These are phyloP conservation scores for Clostera curtula DNA, from an alignment of 2,888 invertebrate species.

Conservation along the genomic window DNA sequence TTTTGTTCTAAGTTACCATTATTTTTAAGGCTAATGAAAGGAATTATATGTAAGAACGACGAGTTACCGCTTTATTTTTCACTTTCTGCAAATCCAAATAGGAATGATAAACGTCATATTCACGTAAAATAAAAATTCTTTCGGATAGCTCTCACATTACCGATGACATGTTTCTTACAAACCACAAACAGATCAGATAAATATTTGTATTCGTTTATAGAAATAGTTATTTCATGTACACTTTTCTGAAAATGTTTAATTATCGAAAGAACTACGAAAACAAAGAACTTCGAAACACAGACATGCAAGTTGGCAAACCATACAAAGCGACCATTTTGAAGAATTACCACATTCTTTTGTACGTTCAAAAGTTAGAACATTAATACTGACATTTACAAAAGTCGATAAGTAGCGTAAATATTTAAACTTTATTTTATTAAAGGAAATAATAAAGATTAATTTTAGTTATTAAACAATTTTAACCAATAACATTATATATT, in stretches of 20 bases:
- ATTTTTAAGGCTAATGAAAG: constrained; percentile 16
- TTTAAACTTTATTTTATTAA: too few relatives aligned
- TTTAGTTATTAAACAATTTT: too few relatives aligned
- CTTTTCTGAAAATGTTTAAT: constrained; percentile 34
- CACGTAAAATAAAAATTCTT: constrained; percentile 59
- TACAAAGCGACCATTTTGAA: constrained; percentile 83
- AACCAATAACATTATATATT: too few relatives aligned
- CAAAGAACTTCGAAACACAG: constrained; percentile 72
- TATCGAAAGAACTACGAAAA: constrained; percentile 56
- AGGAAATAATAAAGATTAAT: too few relatives aligned
- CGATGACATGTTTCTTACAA: constrained; percentile 66
- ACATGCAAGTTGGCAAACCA: constrained; percentile 77
- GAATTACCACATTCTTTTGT: constrained; percentile 82
- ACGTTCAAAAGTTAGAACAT: constrained; percentile 20
- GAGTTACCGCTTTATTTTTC: constrained; percentile 51
- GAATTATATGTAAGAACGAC: constrained; percentile 16
- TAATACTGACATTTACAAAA: constrained; percentile 40
- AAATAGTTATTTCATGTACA: constrained; percentile 29
- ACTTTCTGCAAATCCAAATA: constrained; percentile 45
- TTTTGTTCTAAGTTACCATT: constrained; percentile 39
- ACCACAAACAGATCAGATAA: constrained; percentile 36
- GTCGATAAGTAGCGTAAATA: too few relatives aligned
- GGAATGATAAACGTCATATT: constrained; percentile 56
- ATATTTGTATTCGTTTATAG: constrained; percentile 31
- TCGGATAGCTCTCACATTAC: constrained; percentile 71